Evolutionary conservation across 1,140 invertebrate genomes (phyloP).

Genomic region (Mycetomoellerius zeteki): DNA sequence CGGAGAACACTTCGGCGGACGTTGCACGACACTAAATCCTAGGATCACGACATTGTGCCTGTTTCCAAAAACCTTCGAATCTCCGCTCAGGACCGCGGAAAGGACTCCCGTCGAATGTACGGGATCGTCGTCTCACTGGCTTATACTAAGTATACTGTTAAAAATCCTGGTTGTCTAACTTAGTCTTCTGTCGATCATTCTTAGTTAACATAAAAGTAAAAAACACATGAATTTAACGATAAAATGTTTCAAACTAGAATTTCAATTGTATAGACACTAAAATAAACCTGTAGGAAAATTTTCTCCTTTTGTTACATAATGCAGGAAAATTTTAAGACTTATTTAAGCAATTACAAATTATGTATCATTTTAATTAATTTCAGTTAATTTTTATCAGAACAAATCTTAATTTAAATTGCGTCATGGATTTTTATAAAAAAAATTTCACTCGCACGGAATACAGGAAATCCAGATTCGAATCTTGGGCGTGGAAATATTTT

Average conservation of each 20-base stretch:
- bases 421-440: neutral
- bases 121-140: slow-evolving; percentile 73
- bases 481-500: no score
- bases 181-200: slow-evolving; percentile 8
- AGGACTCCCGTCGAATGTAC: slow-evolving; percentile 62
- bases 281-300: neutral
- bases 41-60: slow-evolving; percentile 67
- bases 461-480: no score
- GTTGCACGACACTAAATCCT: slow-evolving; percentile 75
- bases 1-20: slow-evolving; percentile 73
- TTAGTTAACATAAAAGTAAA: neutral
- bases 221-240: neutral
- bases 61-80: slow-evolving; percentile 73
- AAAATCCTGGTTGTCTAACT: slow-evolving; percentile 41
- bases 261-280: neutral
- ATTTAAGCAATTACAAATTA: neutral
- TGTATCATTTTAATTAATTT: neutral
- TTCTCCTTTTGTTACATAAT: neutral
- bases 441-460: no score
- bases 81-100: slow-evolving; percentile 56
- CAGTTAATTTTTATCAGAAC: neutral
- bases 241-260: neutral
- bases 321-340: neutral
- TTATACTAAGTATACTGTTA: slow-evolving; percentile 76
- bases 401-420: neutral